A percentile compares a stretch with the other conserved stretches of the same genome.
Evolutionary conservation across 2,888 invertebrate genomes (phyloP).

Genomic region (Hemithea aestivaria): DNA sequence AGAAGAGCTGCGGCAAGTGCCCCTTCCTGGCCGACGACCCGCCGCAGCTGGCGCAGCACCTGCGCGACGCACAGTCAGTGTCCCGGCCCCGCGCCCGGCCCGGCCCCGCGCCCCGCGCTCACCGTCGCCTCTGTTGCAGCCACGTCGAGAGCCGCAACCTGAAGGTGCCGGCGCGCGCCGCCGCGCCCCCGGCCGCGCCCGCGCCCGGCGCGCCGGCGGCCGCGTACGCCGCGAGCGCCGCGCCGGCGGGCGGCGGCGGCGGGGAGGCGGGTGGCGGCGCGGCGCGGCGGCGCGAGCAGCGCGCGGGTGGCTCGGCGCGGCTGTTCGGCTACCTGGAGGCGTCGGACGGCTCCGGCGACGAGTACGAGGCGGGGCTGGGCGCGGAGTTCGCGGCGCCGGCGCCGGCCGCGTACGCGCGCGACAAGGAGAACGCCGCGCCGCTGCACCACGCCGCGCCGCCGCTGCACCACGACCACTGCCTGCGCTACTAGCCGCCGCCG

Average conservation of each 20-base stretch:
- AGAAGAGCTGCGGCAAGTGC: slow-evolving; percentile 93
- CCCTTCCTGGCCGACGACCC: slow-evolving; percentile 92
- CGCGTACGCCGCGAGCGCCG: slow-evolving; percentile 12
- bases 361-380: slow-evolving; percentile 57
- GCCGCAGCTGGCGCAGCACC: slow-evolving; percentile 87
- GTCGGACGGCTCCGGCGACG: slow-evolving; percentile 83
- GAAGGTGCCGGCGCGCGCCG: slow-evolving; percentile 62
- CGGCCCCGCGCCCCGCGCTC: not conserved
- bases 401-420: slow-evolving; percentile 48
- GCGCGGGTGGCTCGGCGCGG: slow-evolving; percentile 80
- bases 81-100: not conserved
- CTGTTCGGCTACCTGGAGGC: slow-evolving; percentile 87
- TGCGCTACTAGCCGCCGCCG: slow-evolving; percentile 53
- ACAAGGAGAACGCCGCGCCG: slow-evolving; percentile 69
- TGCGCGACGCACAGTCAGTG: slow-evolving; percentile 87
- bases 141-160: slow-evolving; percentile 81
- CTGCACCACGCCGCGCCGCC: slow-evolving; percentile 49
- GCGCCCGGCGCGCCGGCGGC: slow-evolving; percentile 17
- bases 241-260: slow-evolving; percentile 21
- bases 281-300: slow-evolving; percentile 39
- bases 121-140: slow-evolving; percentile 45
- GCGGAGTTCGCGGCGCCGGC: slow-evolving; percentile 37
- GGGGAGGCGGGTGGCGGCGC: slow-evolving; percentile 35
- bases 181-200: slow-evolving; percentile 32
- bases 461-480: slow-evolving; percentile 69